These are phyloP conservation scores for Micronycteris hirsuta DNA, from an alignment of 2,113 vertebrate species.

Conservation along the genomic window DNA sequence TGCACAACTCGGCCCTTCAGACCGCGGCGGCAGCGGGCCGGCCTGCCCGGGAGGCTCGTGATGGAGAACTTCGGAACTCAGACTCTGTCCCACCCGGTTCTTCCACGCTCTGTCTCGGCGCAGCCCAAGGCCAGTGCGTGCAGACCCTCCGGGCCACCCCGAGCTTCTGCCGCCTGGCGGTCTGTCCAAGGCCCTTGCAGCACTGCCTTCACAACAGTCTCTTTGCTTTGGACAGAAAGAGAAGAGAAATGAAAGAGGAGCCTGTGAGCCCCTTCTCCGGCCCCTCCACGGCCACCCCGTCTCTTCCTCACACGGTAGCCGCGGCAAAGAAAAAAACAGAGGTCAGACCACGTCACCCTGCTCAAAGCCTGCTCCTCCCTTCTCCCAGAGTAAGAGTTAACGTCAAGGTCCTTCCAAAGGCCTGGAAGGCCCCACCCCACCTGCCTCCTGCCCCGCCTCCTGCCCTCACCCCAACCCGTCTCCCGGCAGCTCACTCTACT, in stretches of 20 bases:
- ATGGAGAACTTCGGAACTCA: neutral
- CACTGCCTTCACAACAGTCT: constrained; percentile 28
- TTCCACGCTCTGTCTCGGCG: neutral
- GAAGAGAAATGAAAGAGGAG: neutral
- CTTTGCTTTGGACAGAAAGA: constrained; percentile 60
- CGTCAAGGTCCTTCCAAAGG: neutral
- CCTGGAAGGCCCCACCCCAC: neutral
- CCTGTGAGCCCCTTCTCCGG: neutral
- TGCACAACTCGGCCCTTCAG: neutral
- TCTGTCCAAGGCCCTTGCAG: neutral
- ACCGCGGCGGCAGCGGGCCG: neutral
- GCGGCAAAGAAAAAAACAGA: neutral
- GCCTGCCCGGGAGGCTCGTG: neutral
- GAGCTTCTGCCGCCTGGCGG: neutral
- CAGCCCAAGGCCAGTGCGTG: neutral
- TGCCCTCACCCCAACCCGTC: neutral
- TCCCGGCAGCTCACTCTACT: neutral
- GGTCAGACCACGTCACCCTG: neutral
- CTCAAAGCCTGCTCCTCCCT: neutral
- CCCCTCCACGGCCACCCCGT: neutral
- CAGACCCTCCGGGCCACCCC: neutral
- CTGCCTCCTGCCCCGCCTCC: neutral
- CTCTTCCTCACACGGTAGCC: neutral
- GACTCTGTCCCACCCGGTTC: neutral
- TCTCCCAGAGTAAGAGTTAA: neutral